Base-by-base conservation (phyloP, 2,888 invertebrate genomes). In the Drosophila birchii region DNA sequence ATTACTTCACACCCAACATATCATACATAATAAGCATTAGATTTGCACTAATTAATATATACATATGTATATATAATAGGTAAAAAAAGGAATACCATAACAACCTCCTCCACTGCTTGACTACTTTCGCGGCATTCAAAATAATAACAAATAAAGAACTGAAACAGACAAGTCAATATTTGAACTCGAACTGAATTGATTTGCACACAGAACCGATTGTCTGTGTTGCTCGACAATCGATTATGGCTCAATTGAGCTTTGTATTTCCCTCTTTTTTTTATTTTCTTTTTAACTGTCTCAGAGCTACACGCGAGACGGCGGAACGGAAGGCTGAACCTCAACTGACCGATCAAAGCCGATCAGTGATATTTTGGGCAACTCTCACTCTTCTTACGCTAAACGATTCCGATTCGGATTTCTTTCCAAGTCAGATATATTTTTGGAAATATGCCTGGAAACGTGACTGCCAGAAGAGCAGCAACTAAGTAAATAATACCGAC, bases 381-480 rank as follows among this genome's bases (percentile, higher is more conserved):
- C 58, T 57, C 72, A 57, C 64, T 64, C 23, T 43, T 49, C 20
- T 41, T 12, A 20, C 32, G 58, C 58, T 49, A 58, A 58, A 26
- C 57, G 47, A 18, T 64, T 62, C 23, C 51, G n/a, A 45, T 45
- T 54, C 47, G 23, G 61, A 20, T 18, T 11, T 12, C 12, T 18
- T 18, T 18, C 44, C 26, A 6, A 32, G 51, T 12, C 5, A 49
- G 20, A 43, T 61, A 43, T 61, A 18, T 66, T 41, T 69, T 47
- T 29, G 60, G 36, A 36, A 53, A 53, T 53, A 36, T 36, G 49
- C 53, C 57, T 70, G 59, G 26, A 74, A 80, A 75, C 64, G 80
- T 78, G 80, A 72, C 61, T 55, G 53, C 53, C 54, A 45, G 60
- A 72, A 53, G 47, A 59, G 70, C 53, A 39, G 8, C n/a, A 71